These are phyloP conservation scores for Pachyseris speciosa DNA, from an alignment of 64 coral and sea anemone genomes.

Conservation along the genomic window DNA sequence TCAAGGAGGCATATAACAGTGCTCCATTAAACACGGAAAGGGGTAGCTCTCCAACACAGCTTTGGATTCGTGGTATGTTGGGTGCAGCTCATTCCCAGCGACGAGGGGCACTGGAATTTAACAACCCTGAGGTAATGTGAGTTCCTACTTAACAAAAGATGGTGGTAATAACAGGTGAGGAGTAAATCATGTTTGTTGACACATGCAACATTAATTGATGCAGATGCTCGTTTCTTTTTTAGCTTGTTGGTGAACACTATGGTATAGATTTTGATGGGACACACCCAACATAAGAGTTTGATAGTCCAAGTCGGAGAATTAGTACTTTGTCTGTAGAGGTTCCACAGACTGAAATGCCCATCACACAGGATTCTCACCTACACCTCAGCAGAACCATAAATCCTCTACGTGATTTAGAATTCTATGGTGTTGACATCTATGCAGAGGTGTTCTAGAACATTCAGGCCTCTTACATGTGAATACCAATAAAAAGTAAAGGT, in stretches of 20 bases:
- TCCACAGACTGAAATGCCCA: conserved; percentile 41
- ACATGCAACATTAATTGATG: neutral
- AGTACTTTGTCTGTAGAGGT: conserved; percentile 22
- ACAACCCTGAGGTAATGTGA: conserved; percentile 34
- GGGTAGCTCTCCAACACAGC: conserved; percentile 57
- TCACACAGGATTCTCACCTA: conserved; percentile 27
- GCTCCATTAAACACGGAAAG: conserved; percentile 67
- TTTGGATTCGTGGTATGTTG: conserved; percentile 73
- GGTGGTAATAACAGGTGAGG: neutral
- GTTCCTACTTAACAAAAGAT: neutral
- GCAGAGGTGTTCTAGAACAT: conserved; percentile 57
- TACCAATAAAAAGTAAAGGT: conserved; percentile 10
- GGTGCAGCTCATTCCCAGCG: conserved; percentile 37
- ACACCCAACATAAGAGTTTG: neutral
- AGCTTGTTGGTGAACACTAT: conserved; percentile 12
- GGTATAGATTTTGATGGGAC: conserved; percentile 6
- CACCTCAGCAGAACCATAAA: conserved; percentile 59
- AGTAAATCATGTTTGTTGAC: neutral
- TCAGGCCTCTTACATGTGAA: neutral
- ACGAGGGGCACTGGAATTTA: conserved; percentile 61
- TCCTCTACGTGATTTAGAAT: conserved; percentile 64
- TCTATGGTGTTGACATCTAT: conserved; percentile 74
- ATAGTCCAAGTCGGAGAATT: neutral
- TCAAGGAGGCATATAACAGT: conserved; percentile 59
- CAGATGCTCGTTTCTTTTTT: neutral